A percentile compares a stretch with the other conserved stretches of the same genome.
phyloP scores from a whole-genome alignment of 2,888 invertebrate genomes.

The Thalpophila matura region DNA sequence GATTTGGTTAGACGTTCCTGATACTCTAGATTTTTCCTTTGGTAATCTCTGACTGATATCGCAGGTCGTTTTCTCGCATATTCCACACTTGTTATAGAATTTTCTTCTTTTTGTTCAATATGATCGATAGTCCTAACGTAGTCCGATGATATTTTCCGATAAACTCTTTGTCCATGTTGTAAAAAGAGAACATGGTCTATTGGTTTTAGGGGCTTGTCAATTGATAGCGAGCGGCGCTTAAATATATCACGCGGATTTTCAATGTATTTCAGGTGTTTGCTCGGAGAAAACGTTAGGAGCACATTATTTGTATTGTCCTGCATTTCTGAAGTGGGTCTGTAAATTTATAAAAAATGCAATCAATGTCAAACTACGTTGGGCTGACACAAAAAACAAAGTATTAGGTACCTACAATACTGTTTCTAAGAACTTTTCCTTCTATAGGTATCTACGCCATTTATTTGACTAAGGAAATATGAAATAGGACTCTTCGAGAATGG shows the following conservation, averaged over 20 bases:
- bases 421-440: no score
- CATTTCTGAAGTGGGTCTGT: conserved; percentile 67
- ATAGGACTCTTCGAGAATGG: no score
- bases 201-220: conserved; percentile 54
- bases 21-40: conserved; percentile 73
- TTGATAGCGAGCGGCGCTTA: conserved; percentile 60
- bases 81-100: conserved; percentile 77
- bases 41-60: conserved; percentile 77
- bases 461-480: no score
- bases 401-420: no score
- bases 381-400: no score
- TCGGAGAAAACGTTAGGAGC: conserved; percentile 67
- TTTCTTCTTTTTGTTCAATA: conserved; percentile 68
- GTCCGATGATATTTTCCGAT: conserved; percentile 81
- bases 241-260: conserved; percentile 66
- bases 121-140: conserved; percentile 80
- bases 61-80: conserved; percentile 78
- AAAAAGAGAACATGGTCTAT: conserved; percentile 73
- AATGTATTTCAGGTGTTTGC: conserved; percentile 53
- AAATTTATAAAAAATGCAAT: conserved; percentile 35
- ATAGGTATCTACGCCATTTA: no score
- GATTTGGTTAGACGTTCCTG: conserved; percentile 45
- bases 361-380: neutral
- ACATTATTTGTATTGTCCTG: conserved; percentile 61
- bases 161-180: conserved; percentile 75